A percentile compares a stretch with the other conserved stretches of the same genome.
These are phyloP conservation scores for Hypomecis atomaria DNA, from an alignment of 2,888 invertebrate species.

Conservation along the genomic window DNA sequence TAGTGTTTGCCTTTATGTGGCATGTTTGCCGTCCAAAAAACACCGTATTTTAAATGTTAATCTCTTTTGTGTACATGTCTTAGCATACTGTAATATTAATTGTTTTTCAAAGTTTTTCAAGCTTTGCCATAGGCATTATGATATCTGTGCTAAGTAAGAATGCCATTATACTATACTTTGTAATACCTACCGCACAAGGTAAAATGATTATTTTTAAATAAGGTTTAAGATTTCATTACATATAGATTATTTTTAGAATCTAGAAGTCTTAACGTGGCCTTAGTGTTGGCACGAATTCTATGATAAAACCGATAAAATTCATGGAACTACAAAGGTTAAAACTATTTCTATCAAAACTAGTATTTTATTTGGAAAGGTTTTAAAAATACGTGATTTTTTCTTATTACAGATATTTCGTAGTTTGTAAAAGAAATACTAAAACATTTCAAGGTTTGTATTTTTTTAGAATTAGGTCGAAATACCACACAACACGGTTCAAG, in stretches of 20 bases:
- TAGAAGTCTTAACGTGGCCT: conserved; percentile 19
- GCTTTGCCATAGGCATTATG: too few relatives aligned
- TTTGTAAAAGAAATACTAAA: neutral
- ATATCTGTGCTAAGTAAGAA: neutral
- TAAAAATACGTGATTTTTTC: conserved; percentile 8
- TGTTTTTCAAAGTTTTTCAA: too few relatives aligned
- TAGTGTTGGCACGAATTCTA: conserved; percentile 31
- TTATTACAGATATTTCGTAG: neutral
- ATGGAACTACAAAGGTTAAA: conserved; percentile 13
- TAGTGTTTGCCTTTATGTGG: too few relatives aligned
- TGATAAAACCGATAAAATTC: conserved; percentile 27
- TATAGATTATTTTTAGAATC: conserved; percentile 17
- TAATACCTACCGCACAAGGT: neutral
- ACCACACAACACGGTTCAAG: neutral
- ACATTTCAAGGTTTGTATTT: neutral
- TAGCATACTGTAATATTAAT: too few relatives aligned
- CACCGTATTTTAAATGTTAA: too few relatives aligned
- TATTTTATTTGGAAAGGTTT: conserved; percentile 37
- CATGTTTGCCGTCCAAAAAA: too few relatives aligned
- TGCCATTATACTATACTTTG: neutral
- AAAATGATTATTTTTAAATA: neutral
- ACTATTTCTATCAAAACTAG: conserved; percentile 25
- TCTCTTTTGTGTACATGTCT: too few relatives aligned
- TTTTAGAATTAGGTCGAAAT: conserved; percentile 1
- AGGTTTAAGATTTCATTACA: neutral